Evolutionary conservation across 1,140 invertebrate species (phyloP), one percentile per base, ranked within the genome.

Genomic region (Drosophila mayri): DNA sequence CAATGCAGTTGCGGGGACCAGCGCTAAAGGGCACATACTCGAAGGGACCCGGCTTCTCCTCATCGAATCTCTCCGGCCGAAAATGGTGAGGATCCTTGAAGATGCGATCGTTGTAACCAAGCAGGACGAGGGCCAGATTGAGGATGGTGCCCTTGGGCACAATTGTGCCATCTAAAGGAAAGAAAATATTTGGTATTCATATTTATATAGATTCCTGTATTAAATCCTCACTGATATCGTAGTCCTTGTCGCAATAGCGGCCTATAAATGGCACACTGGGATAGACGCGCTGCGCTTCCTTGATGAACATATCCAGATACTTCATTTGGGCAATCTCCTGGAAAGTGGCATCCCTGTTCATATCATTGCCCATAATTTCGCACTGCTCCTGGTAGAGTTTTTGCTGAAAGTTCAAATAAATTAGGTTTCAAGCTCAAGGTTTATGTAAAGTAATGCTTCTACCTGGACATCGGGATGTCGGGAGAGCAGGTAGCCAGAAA

Each of bases 61-160:
- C 61, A 18, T 95, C 86, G 93, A 97, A 98, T 81, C 97, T 93
- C 35, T 97, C 96, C 0, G 97, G 97, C 80, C 95, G 93, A 80
- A 97, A 98, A n/a, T 92, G 93, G 18, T 96, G 93, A 0, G 97
- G 97, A 79, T 98, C 94, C 38, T 96, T 94, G 88, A 95, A 98
- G 41, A 93, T 22, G 1, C 93, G 91, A 3, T 91, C 87, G 49
- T 92, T 81, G 8, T 92, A 91, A 11, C 91, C 91, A 54, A 92
- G 28, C 1, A 72, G 38, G 12, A 90, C 75, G 1, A 91, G 30
- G 0, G 41, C 71, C 8, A 92, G 9, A 49, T 80, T 90, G 0
- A 92, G 25, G 0, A 79, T 83, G 11, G 77, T 79, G n/a, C 78
- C 79, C 28, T 83, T 74, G n/a, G 91, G 86, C 20, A 91, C 38